Evolutionary conservation across 2,113 vertebrate genomes (phyloP).

Genomic region (Danio rerio): GRCz12tu NC_133189.1:41586001-41586500

Average conservation of each 20-base stretch:
- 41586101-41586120: background rate
- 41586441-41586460: conserved; percentile 75
- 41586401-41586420: conserved; percentile 59
- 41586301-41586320: conserved; percentile 71
- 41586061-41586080: background rate
- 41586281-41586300: conserved; percentile 62
- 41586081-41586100: background rate
- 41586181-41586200: background rate
- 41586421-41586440: conserved; percentile 71
- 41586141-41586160: background rate
- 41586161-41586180: background rate
- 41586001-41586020: background rate
- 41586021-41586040: background rate
- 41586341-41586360: conserved; percentile 58
- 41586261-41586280: background rate
- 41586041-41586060: background rate
- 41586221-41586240: background rate
- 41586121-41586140: background rate
- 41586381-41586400: conserved; percentile 70
- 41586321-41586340: too few species aligned
- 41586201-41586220: background rate
- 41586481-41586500: conserved; percentile 20
- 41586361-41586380: conserved; percentile 76
- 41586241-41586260: too few species aligned
- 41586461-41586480: conserved; percentile 63